Evolutionary conservation across 2,888 invertebrate species (phyloP).

Genomic region (Ellobium chinense): DNA sequence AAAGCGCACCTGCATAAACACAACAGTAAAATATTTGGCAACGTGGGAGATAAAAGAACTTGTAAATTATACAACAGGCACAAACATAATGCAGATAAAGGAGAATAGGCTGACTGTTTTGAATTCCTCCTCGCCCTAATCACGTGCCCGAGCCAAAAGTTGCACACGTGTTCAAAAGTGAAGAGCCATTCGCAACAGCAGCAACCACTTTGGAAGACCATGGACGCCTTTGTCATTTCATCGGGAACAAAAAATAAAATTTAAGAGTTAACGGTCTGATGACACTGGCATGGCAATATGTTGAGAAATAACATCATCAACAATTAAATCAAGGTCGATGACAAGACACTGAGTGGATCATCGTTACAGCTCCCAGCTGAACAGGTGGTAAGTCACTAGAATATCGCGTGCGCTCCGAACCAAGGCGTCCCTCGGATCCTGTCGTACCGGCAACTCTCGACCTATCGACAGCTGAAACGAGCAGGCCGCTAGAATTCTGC

Average conservation of each 20-base stretch:
- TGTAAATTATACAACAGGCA: neutral
- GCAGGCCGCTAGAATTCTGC: conserved; percentile 93
- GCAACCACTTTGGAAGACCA: no score
- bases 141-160: no score
- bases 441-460: conserved; percentile 89
- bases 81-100: neutral
- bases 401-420: conserved; percentile 89
- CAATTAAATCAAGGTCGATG: no score
- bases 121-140: no score
- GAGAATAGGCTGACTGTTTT: neutral
- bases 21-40: conserved; percentile 1
- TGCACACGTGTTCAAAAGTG: no score
- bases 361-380: conserved; percentile 79
- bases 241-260: no score
- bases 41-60: neutral
- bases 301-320: no score
- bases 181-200: no score
- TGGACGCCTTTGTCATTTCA: no score
- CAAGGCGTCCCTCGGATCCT: conserved; percentile 55
- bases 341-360: no score
- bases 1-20: neutral
- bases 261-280: no score
- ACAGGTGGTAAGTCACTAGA: conserved; percentile 98
- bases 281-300: no score
- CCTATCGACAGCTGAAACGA: conserved; percentile 98